Base-by-base conservation (phyloP, 2,888 invertebrate species). In the Conchocele bisecta region DNA sequence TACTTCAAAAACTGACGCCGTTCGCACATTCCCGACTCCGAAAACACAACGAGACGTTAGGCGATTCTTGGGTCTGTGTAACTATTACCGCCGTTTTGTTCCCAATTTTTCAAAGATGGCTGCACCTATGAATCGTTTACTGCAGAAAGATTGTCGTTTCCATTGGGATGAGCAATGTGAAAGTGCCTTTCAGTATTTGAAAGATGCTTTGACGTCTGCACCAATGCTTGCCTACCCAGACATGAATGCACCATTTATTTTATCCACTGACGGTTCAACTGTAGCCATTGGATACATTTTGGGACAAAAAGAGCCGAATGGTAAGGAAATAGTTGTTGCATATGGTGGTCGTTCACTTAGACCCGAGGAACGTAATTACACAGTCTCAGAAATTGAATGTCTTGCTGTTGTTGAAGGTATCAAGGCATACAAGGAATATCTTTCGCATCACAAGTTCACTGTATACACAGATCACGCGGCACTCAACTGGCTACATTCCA, bases 331-430 rank as follows among this genome's bases (percentile, higher is more conserved):
- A 35, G 69, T 72, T 1, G 74, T 79, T 17, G 54, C 57, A 7
- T 76, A 67, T 60, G 82, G 77, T 31, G 79, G 80, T 4, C 33
- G 76, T 2, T 46, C 63, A 9, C 37, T 76, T 13, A 64, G 42
- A 22, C 37, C 35, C 7, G 31, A 39, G 31, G 72, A 79, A 46
- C 33, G 56, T 5, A 68, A 67, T 29, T 80, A 68, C 59, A 39
- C 53, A 6, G 61, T 74, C 9, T 75, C 54, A 20, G 69, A 48
- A 31, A 29, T 46, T 46, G 67, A 72, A 54, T 48, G 72, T 28
- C 63, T 72, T 17, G 72, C 72, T 20, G 61, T 67, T 15, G 48
- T 72, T 31, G 71, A 71, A 41, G 71, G 71, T 4, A 71, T 65
- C 7, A 71, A 65, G 35, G 22, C 39, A 11, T 79, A 65, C n/a